Base-by-base conservation (phyloP, 2,888 invertebrate species). In the Synergus gifuensis region DNA sequence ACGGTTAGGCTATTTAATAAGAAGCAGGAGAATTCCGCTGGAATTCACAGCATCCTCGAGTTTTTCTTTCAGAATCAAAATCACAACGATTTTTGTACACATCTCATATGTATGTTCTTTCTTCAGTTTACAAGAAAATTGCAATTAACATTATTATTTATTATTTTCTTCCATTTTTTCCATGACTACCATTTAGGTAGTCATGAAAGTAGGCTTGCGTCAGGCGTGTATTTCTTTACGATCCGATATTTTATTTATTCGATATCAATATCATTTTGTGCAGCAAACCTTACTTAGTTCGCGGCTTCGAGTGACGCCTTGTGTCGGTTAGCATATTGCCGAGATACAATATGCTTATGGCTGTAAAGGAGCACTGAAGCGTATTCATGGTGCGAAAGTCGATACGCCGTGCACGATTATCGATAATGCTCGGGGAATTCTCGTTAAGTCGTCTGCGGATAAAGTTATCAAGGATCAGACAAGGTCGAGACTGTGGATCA, bases 371-470 rank as follows among this genome's bases (percentile, higher is more conserved):
- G 73, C 73, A 73, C 54, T 73, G 73, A 73, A 73, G 49, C 73
- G 54, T 73, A 73, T 73, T 73, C 73, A 73, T 54, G n/a, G 54
- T 40, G n/a, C 73, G 73, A 73, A 54, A 54, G 69, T 69, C 69
- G 66, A 2, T 46, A 67, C 44, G 67, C 67, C 46, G 22, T 67
- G 46, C 67, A 67, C 67, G 67, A 67, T 67, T 67, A 67, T 67
- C 67, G 73, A 73, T 73, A 73, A 73, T 73, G 73, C 73, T 73
- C 73, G 36, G 40, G 54, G 73, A 73, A 73, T 73, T 73, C 73
- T 73, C 73, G 54, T 54, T 73, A 73, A 73, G 73, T 73, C 54
- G 54, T 73, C 73, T 73, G 36, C 54, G 73, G 40, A 73, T 73
- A 73, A 73, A 73, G 73, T 73, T 73, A 73, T 54, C 73, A 54